Evolutionary conservation across 2,113 vertebrate genomes (phyloP).

Genomic region (Nyctibius bracteatus): DNA sequence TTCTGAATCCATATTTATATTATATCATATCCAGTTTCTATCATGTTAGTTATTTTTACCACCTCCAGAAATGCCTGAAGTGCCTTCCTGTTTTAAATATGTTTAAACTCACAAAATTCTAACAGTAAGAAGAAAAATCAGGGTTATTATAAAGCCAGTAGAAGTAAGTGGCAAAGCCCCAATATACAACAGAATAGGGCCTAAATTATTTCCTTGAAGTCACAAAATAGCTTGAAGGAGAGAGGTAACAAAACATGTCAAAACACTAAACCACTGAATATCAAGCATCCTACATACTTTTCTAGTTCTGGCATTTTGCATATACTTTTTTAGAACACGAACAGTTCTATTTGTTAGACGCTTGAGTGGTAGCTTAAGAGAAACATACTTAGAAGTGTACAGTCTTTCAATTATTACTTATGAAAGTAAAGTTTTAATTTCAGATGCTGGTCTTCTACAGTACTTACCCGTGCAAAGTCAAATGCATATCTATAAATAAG

Average conservation of each 20-base stretch:
- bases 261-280: not conserved
- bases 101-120: not conserved
- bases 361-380: not conserved
- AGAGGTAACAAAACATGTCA: not conserved
- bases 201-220: not conserved
- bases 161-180: not conserved
- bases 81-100: not conserved
- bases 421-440: not conserved
- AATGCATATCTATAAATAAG: conserved; percentile 99
- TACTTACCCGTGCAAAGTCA: conserved; percentile 98
- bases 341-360: not conserved
- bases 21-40: not conserved
- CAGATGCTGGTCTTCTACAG: conserved; percentile 3
- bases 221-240: not conserved
- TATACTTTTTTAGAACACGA: not conserved
- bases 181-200: not conserved
- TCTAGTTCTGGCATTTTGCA: not conserved
- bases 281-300: not conserved
- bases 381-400: not conserved
- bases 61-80: not conserved
- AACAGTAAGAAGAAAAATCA: not conserved
- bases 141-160: not conserved
- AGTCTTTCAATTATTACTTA: not conserved
- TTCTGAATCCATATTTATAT: not conserved
- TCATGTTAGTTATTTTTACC: not conserved